Evolutionary conservation across 2,797 vertebrate genomes (phyloP), one percentile per base, ranked within the genome.

Genomic region (Megaceryle alcyon): DNA sequence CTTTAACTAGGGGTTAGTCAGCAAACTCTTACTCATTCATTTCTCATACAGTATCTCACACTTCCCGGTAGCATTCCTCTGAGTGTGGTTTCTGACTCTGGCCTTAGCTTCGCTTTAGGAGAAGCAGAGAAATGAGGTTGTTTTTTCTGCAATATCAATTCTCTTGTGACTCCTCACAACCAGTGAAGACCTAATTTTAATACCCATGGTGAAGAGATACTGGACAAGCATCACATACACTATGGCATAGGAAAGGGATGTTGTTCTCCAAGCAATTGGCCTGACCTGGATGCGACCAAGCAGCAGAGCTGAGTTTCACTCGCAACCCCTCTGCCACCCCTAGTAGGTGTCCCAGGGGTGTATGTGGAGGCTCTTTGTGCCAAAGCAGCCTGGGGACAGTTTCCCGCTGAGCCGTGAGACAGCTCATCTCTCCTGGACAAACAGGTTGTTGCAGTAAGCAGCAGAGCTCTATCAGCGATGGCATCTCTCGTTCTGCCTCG

Each of bases 261-360:
- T 37, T 69, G 48, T 49, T 37, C 72, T 81, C 65, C 41, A 54
- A n/a, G 35, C 56, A 43, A 14, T 6, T 15, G 41, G n/a, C 53
- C 68, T 82, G 41, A 8, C 35, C 60, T 35, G 79, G 44, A 17
- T 48, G 54, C 3, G 1, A 41, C 69, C 1, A 2, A 54, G 57
- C 63, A 76, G 75, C 60, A 85, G 75, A 87, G 56, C 79, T 19
- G 35, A 20, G 10, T 76, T 89, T 87, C 56, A 54, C 51, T 39
- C 72, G 19, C 82, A 80, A 63, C 64, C 75, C 39, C 79, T 28
- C 79, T 31, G 29, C 48, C 64, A 35, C 43, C n/a, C 37, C 13
- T 23, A 3, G 2, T 26, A 17, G 0, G 0, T 22, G 43, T 73
- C 68, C 71, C 0, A 0, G 39, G 37, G 51, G 4, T 0, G 0